Percentiles rank a stretch among this genome's conserved stretches.
Evolutionary conservation across 2,888 invertebrate species (phyloP).

Genomic region (Parnassius orleans): DNA sequence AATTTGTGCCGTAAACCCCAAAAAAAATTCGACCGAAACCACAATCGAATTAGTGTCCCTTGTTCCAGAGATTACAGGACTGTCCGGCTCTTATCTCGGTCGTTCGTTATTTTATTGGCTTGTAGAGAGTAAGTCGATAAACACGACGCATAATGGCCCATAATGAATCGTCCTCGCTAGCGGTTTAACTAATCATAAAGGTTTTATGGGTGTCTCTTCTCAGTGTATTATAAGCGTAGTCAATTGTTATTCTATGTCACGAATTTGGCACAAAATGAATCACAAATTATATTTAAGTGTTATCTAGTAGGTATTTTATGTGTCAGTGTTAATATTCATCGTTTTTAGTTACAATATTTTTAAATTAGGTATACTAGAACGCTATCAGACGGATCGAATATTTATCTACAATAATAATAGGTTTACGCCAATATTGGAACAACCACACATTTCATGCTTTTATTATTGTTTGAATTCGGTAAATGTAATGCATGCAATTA

Average conservation of each 20-base stretch:
- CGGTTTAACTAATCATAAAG: slow-evolving; percentile 79
- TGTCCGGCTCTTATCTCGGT: slow-evolving; percentile 78
- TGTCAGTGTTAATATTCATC: no score
- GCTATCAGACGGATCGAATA: slow-evolving; percentile 8
- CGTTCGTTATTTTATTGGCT: slow-evolving; percentile 81
- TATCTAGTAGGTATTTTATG: not conserved
- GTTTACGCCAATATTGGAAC: slow-evolving; percentile 12
- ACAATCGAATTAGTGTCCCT: slow-evolving; percentile 82
- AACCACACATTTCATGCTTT: slow-evolving; percentile 12
- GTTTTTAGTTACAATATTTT: not conserved
- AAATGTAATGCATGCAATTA: slow-evolving; percentile 17
- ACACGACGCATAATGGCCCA: slow-evolving; percentile 79
- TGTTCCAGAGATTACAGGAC: slow-evolving; percentile 80
- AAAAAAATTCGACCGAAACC: slow-evolving; percentile 76
- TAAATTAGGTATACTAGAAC: slow-evolving; percentile 4
- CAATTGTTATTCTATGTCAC: slow-evolving; percentile 15
- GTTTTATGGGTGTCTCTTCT: slow-evolving; percentile 73
- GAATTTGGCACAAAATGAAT: slow-evolving; percentile 14
- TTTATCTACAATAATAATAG: slow-evolving; percentile 14
- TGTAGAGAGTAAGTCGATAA: slow-evolving; percentile 79
- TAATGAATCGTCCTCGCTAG: slow-evolving; percentile 78
- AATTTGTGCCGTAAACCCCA: slow-evolving; percentile 80
- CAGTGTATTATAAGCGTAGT: slow-evolving; percentile 35
- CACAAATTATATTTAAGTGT: not conserved
- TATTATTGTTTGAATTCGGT: slow-evolving; percentile 10